Evolutionary conservation across 2,797 vertebrate species (phyloP).

Genomic region (Amniataba percoides): DNA sequence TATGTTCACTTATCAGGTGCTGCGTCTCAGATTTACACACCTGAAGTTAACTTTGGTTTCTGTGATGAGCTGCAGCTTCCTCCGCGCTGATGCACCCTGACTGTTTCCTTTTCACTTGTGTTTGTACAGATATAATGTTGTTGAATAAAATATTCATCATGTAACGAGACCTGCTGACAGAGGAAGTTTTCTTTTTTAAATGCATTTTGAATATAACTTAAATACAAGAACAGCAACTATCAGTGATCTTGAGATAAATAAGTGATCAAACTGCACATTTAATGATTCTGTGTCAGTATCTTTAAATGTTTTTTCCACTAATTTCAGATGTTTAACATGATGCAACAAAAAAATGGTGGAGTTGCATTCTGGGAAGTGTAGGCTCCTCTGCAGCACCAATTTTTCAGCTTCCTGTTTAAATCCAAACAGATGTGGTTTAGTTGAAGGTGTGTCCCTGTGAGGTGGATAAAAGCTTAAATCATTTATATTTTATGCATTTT

Average conservation of each 20-base stretch:
- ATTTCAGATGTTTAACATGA: not conserved
- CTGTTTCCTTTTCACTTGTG: constrained; percentile 48
- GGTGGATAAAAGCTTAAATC: not conserved
- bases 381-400: not conserved
- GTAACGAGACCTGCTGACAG: constrained; percentile 7
- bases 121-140: constrained; percentile 64
- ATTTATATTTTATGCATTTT: not conserved
- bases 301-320: not conserved
- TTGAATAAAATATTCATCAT: constrained; percentile 71
- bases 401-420: not conserved
- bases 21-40: not conserved
- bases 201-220: too few relatives aligned
- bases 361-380: constrained; percentile 12
- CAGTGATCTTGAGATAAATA: too few relatives aligned
- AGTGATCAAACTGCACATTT: too few relatives aligned
- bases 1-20: not conserved
- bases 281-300: not conserved
- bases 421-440: not conserved
- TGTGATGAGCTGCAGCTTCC: constrained; percentile 9
- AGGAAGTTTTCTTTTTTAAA: not conserved
- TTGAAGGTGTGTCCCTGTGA: too few relatives aligned
- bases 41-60: not conserved
- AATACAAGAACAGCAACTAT: too few relatives aligned
- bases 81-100: constrained; percentile 31
- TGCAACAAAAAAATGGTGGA: not conserved